Conservation (phyloP, 2,797 vertebrate genomes). For the Gadopsis marmoratus region DNA sequence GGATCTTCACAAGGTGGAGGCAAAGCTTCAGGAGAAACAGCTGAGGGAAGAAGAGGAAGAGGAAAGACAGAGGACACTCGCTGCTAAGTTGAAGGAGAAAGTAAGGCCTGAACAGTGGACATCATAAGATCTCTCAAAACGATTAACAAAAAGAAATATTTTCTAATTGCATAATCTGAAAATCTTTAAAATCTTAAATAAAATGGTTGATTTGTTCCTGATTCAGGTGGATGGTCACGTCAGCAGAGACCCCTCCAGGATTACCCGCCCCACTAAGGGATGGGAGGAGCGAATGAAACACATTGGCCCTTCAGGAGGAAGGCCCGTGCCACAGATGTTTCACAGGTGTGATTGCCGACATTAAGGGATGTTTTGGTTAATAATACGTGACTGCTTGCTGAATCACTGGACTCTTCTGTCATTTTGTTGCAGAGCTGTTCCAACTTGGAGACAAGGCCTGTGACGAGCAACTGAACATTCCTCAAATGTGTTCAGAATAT, state of each 20-base stretch:
- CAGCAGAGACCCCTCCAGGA: conserved; percentile 81
- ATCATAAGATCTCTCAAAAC: not conserved
- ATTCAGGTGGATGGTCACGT: conserved; percentile 85
- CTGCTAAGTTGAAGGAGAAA: conserved; percentile 88
- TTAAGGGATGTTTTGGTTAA: not conserved
- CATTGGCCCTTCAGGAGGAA: conserved; percentile 74
- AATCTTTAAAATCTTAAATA: not conserved
- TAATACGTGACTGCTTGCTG: not conserved
- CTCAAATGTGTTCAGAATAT: not conserved
- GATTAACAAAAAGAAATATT: not conserved
- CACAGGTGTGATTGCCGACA: conserved; percentile 79
- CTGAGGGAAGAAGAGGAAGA: conserved; percentile 83
- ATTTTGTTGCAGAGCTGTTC: conserved; percentile 85
- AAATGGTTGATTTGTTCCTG: conserved; percentile 1
- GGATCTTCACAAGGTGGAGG: conserved; percentile 89
- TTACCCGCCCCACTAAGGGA: conserved; percentile 85
- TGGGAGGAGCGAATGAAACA: conserved; percentile 86
- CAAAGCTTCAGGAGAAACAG: conserved; percentile 85
- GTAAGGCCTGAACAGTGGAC: conserved; percentile 67
- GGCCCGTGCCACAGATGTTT: conserved; percentile 78
- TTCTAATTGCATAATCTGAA: not conserved
- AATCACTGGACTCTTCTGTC: conserved; percentile 18
- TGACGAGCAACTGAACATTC: conserved; percentile 55
- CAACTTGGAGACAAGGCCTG: conserved; percentile 89
- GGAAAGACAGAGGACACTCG: conserved; percentile 85